These are phyloP conservation scores for Buteo buteo DNA, from an alignment of 2,113 vertebrate species.

Conservation along the genomic window DNA sequence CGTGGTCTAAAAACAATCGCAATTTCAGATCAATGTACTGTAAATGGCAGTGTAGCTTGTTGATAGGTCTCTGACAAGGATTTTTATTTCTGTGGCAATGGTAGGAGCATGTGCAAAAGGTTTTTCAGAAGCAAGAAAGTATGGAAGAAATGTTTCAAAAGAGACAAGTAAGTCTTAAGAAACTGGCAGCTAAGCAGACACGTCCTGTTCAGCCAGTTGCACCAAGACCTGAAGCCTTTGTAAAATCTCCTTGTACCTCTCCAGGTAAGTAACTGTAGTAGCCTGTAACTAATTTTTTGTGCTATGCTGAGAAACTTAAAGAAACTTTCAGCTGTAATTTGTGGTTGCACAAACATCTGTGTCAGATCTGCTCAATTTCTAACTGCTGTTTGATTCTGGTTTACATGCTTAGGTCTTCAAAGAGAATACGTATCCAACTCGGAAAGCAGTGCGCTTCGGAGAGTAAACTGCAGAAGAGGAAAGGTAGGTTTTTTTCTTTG, in stretches of 20 bases:
- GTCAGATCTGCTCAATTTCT: background rate
- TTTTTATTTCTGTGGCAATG: background rate
- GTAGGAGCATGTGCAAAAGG: conserved; percentile 88
- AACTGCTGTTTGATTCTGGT: background rate
- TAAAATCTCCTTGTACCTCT: conserved; percentile 85
- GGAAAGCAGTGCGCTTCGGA: conserved; percentile 61
- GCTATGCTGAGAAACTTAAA: background rate
- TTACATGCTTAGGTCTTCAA: conserved; percentile 61
- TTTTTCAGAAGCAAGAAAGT: conserved; percentile 90
- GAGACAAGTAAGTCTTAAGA: conserved; percentile 90
- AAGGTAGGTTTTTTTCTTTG: conserved; percentile 59
- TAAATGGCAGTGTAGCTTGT: background rate
- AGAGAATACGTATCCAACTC: conserved; percentile 65
- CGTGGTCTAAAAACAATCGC: background rate
- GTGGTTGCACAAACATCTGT: background rate
- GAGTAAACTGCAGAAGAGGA: conserved; percentile 78
- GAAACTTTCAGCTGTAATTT: background rate
- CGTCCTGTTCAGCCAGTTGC: conserved; percentile 97
- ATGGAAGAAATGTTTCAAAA: conserved; percentile 97
- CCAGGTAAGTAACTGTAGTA: conserved; percentile 71
- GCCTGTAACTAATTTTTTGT: background rate
- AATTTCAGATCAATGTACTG: background rate
- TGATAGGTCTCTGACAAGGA: background rate
- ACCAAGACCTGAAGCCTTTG: conserved; percentile 89
- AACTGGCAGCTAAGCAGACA: conserved; percentile 94